Evolutionary conservation across 2,797 vertebrate genomes (phyloP).

Genomic region (Acanthopagrus latus): DNA sequence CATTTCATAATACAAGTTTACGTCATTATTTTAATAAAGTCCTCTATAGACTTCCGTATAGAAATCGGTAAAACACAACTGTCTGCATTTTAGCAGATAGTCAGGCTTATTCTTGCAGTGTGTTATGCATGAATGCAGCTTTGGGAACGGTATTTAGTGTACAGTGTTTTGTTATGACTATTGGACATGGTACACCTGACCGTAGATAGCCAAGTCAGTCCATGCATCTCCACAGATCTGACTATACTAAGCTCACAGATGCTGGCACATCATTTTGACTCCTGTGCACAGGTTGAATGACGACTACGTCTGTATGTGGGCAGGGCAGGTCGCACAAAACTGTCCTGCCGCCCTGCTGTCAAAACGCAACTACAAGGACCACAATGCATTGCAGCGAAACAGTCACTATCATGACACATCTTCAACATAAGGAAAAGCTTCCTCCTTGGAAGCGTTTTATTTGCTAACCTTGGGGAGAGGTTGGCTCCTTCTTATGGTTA

Average conservation of each 20-base stretch:
- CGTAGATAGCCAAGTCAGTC: background rate
- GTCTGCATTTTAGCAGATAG: too few species aligned
- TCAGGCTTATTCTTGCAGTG: too few species aligned
- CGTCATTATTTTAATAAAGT: too few species aligned
- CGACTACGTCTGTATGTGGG: too few species aligned
- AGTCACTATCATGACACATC: slow-evolving; percentile 80
- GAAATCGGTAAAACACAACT: too few species aligned
- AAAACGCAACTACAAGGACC: slow-evolving; percentile 76
- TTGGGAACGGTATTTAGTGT: background rate
- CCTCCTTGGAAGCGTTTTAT: slow-evolving; percentile 68
- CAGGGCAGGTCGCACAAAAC: too few species aligned
- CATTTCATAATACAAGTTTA: too few species aligned
- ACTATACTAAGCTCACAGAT: background rate
- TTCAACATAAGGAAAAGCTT: slow-evolving; percentile 77
- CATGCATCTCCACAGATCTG: background rate
- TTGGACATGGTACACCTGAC: background rate
- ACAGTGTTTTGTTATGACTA: background rate
- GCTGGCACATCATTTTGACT: background rate
- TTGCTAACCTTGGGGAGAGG: slow-evolving; percentile 66
- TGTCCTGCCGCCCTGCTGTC: background rate
- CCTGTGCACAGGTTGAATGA: background rate
- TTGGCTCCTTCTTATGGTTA: slow-evolving; percentile 45
- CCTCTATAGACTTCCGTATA: too few species aligned
- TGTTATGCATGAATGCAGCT: too few species aligned
- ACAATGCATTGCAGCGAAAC: slow-evolving; percentile 74